Evolutionary conservation across 2,113 vertebrate species (phyloP), one percentile per base, ranked within the genome.

Genomic region (Bagarius yarrelli): DNA sequence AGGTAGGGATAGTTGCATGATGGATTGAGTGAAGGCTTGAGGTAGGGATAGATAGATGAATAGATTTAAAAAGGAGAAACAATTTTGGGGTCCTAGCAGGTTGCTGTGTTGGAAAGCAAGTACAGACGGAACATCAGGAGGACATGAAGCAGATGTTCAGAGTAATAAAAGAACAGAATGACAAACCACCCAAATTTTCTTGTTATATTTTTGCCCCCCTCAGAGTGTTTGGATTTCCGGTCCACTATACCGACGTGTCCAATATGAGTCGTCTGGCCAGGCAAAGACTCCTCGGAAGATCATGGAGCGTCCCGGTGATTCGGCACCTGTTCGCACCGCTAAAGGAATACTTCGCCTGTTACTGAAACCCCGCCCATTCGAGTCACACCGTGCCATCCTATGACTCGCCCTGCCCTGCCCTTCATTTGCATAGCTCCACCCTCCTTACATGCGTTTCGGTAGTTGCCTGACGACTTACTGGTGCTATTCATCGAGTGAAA

Each of bases 251-350:
- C 0, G 98, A 99, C 21, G 97, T 99, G 90, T 99, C 98, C 92
- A 99, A 99, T 94, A 99, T 99, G 98, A 99, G 98, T 92, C 97
- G 97, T 86, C 94, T 99, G 90, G 96, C 97, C 85, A 93, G 97
- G 89, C 97, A 99, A 90, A 95, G 97, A 94, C 95, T 99, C 86
- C 94, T 98, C 89, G 97, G 98, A 87, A 94, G 98, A 83, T 98
- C 97, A 8, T 99, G 98, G 98, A 99, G 97, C 52, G 97, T 99
- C 85, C 97, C 97, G 0, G 97, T 99, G 87, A 99, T 99, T 88
- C 94, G 97, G 88, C 98, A 99, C 94, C 96, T 99, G 92, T 99
- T 99, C 50, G 96, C 97, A 64, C 97, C 97, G 0, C 96, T 99
- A 86, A 99, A 99, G 93, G 97, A 99, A 90, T 99, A 96, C 88